Percentiles rank a stretch among this genome's conserved stretches.
These are phyloP conservation scores for Corbicula japonica DNA, from an alignment of 2,888 invertebrate species.

Conservation along the genomic window DNA sequence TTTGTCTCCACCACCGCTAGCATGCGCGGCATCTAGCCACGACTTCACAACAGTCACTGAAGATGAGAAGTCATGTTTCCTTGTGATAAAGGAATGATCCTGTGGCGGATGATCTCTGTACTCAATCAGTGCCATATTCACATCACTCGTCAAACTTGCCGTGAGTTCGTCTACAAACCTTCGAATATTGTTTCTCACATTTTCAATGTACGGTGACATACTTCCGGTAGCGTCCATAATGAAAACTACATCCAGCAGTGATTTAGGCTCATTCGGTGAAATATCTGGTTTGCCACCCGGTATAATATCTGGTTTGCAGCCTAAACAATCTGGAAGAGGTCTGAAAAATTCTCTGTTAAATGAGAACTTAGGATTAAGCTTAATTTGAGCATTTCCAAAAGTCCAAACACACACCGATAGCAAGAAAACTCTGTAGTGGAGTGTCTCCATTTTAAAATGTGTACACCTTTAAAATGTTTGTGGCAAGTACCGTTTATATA, in stretches of 20 bases:
- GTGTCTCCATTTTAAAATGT: too few species aligned
- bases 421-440: too few species aligned
- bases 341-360: too few species aligned
- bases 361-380: too few species aligned
- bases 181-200: constrained; percentile 5
- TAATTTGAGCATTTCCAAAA: too few species aligned
- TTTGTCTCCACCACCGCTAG: constrained; percentile 10
- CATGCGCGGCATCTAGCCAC: constrained; percentile 8
- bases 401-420: too few species aligned
- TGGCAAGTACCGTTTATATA: too few species aligned
- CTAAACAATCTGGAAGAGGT: too few species aligned
- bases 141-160: constrained; percentile 1
- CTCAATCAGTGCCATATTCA: constrained; percentile 12
- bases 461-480: too few species aligned
- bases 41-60: constrained; percentile 8
- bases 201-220: constrained; percentile 21
- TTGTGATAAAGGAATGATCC: constrained; percentile 4
- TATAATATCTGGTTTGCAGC: too few species aligned
- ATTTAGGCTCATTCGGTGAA: too few species aligned
- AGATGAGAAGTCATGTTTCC: constrained; percentile 23
- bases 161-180: constrained; percentile 8
- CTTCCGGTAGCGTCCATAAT: constrained; percentile 23
- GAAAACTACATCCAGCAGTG: constrained; percentile 29
- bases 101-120: constrained; percentile 24
- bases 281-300: too few species aligned